A percentile compares a stretch with the other conserved stretches of the same genome.
These are phyloP conservation scores for Nemopilema nomurai DNA, from an alignment of 30 jellyfish, hydroid and myxozoan genomes.

Conservation along the genomic window DNA sequence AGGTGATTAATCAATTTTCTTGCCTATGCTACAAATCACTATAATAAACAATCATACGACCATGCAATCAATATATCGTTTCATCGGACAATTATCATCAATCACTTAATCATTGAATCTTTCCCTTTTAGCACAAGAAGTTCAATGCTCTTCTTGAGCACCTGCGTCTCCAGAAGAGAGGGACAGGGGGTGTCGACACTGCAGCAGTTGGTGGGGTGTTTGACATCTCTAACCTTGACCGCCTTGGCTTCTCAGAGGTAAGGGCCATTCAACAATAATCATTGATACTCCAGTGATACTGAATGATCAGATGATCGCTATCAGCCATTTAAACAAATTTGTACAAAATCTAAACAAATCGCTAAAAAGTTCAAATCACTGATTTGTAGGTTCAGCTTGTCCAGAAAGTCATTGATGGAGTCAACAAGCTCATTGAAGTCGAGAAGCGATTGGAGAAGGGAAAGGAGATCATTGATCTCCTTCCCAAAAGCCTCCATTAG, in stretches of 20 bases:
- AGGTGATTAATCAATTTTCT: constrained; percentile 19
- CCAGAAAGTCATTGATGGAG: constrained; percentile 77
- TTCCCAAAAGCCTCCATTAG: constrained; percentile 42
- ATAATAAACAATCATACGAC: neutral
- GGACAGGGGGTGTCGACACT: constrained; percentile 92
- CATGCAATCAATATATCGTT: too few relatives aligned
- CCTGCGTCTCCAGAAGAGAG: constrained; percentile 83
- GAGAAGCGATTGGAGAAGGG: constrained; percentile 69
- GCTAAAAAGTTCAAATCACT: neutral
- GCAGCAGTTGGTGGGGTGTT: constrained; percentile 80
- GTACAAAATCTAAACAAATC: too few relatives aligned
- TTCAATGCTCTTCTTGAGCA: constrained; percentile 53
- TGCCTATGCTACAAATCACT: neutral
- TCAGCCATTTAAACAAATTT: too few relatives aligned
- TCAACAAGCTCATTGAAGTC: constrained; percentile 42
- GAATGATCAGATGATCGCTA: too few relatives aligned
- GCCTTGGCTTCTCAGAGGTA: constrained; percentile 88
- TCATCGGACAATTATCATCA: too few relatives aligned
- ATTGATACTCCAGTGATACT: too few relatives aligned
- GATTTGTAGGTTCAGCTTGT: constrained; percentile 42
- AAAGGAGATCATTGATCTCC: constrained; percentile 47
- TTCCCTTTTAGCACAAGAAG: constrained; percentile 42
- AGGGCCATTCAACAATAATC: too few relatives aligned
- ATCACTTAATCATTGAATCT: neutral
- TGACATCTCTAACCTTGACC: constrained; percentile 86